A percentile compares a stretch with the other conserved stretches of the same genome.
phyloP scores from a whole-genome alignment of 2,888 invertebrate species.

The Scrobipalpa atriplicella region DNA sequence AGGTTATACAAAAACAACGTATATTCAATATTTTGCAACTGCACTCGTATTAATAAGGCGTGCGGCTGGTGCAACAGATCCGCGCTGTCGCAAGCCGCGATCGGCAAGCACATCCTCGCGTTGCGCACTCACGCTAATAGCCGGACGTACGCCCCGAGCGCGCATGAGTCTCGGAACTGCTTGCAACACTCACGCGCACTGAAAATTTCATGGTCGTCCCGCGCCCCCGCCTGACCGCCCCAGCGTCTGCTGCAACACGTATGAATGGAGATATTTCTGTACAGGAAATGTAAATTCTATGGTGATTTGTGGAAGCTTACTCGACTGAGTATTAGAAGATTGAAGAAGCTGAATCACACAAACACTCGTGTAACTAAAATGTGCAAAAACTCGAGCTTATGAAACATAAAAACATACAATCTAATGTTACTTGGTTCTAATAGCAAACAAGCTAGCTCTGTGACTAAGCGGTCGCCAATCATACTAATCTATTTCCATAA shows the following conservation, averaged over 20 bases:
- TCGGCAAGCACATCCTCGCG: constrained; percentile 71
- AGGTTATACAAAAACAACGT: constrained; percentile 75
- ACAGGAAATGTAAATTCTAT: constrained; percentile 20
- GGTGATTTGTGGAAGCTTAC: constrained; percentile 13
- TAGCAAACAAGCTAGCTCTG: background rate
- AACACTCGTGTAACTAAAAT: background rate
- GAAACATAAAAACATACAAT: background rate
- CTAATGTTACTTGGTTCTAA: background rate
- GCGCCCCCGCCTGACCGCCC: constrained; percentile 14
- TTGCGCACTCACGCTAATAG: constrained; percentile 75
- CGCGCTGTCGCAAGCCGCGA: constrained; percentile 73
- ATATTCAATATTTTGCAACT: constrained; percentile 76
- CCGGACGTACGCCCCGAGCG: constrained; percentile 65
- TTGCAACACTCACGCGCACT: constrained; percentile 60
- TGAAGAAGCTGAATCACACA: background rate
- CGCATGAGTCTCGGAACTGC: constrained; percentile 55
- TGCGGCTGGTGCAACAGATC: constrained; percentile 74
- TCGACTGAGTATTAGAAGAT: background rate
- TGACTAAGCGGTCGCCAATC: constrained; percentile 49
- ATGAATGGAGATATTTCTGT: constrained; percentile 22
- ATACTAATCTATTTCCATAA: constrained; percentile 63
- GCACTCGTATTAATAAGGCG: constrained; percentile 76
- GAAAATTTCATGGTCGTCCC: constrained; percentile 39
- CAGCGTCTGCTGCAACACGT: background rate
- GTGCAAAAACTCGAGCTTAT: background rate